Conservation (phyloP, 2,888 invertebrate species). For the Dicycla oo region DNA sequence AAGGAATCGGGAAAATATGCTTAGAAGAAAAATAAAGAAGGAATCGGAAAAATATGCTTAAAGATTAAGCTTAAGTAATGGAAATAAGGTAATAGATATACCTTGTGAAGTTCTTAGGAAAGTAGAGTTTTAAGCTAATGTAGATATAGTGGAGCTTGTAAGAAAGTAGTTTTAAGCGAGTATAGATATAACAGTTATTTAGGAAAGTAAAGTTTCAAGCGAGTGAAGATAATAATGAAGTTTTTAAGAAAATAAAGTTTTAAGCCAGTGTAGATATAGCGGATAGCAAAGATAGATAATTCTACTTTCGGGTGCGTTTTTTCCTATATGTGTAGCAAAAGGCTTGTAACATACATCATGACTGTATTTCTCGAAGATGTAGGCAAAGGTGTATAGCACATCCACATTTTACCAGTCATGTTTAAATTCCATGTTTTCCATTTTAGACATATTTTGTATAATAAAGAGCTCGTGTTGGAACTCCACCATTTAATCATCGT, state of each 20-base stretch:
- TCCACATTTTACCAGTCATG: background rate
- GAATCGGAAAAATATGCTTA: background rate
- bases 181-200: constrained; percentile 3
- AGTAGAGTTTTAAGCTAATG: background rate
- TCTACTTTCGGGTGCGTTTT: constrained; percentile 20
- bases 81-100: constrained; percentile 10
- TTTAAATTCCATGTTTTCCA: constrained; percentile 1
- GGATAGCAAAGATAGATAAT: constrained; percentile 7
- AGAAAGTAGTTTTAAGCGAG: background rate
- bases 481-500: background rate
- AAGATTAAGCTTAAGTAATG: constrained; percentile 3
- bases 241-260: background rate
- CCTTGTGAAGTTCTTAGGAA: background rate
- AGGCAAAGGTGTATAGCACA: background rate
- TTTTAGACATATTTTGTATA: background rate
- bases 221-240: background rate
- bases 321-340: background rate
- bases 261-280: constrained; percentile 3
- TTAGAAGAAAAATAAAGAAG: background rate
- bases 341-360: background rate
- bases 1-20: background rate
- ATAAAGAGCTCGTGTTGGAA: background rate
- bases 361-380: background rate
- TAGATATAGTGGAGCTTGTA: background rate
- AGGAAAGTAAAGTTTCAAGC: background rate